Percentiles rank a stretch among this genome's conserved stretches.
These are phyloP conservation scores for Phalacrocorax aristotelis DNA, from an alignment of 2,113 vertebrate species.

Conservation along the genomic window DNA sequence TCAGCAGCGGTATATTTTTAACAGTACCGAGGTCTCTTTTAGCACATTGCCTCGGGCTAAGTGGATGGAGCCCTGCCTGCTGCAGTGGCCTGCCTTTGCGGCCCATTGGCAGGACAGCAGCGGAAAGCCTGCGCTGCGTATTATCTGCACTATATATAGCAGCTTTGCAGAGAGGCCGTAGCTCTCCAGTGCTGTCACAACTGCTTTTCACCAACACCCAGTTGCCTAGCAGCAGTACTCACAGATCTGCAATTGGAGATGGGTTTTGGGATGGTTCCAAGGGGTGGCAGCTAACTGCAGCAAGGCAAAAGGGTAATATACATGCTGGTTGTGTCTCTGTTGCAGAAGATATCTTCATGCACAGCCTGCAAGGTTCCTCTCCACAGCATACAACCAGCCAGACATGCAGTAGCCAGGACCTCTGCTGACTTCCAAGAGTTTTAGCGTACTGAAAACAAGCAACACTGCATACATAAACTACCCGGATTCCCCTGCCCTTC, in stretches of 20 bases:
- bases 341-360: slow-evolving; percentile 65
- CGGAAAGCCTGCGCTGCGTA: not conserved
- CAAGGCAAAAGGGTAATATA: not conserved
- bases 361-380: slow-evolving; percentile 57
- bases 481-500: slow-evolving; percentile 34
- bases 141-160: not conserved
- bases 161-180: not conserved
- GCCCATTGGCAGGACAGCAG: not conserved
- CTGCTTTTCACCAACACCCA: not conserved
- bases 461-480: not conserved
- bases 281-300: slow-evolving; percentile 7
- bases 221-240: slow-evolving; percentile 18
- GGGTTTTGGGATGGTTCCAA: not conserved
- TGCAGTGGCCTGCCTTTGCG: not conserved
- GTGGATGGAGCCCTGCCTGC: not conserved
- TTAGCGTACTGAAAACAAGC: not conserved
- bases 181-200: not conserved
- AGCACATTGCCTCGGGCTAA: not conserved
- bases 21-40: not conserved
- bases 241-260: not conserved
- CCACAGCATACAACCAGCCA: not conserved
- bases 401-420: slow-evolving; percentile 25
- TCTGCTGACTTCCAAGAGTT: slow-evolving; percentile 21
- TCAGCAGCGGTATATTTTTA: not conserved
- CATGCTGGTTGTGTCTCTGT: not conserved